These are phyloP conservation scores for Marcusenius ussheri DNA, from an alignment of 2,113 vertebrate species.

Conservation along the genomic window DNA sequence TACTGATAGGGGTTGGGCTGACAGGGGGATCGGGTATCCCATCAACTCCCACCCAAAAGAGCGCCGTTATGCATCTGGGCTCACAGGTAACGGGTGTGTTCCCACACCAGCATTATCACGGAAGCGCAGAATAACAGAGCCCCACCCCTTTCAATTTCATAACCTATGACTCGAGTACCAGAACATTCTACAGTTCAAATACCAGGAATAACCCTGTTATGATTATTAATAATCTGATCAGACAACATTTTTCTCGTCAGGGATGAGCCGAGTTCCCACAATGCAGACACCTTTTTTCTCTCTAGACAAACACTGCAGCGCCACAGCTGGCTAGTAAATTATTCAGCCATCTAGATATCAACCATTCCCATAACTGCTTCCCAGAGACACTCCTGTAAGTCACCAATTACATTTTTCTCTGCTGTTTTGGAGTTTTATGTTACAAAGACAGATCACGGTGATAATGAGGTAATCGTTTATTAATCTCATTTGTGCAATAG, in stretches of 20 bases:
- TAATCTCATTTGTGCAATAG: neutral
- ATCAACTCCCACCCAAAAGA: neutral
- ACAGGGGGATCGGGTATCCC: neutral
- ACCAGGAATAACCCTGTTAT: neutral
- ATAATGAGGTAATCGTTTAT: slow-evolving; percentile 45
- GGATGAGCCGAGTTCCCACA: slow-evolving; percentile 15
- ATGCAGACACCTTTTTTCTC: slow-evolving; percentile 22
- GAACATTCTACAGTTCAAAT: neutral
- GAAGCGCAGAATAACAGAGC: neutral
- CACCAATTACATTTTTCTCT: neutral
- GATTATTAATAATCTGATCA: neutral
- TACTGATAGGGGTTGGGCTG: neutral
- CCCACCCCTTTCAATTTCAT: neutral
- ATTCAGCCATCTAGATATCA: slow-evolving; percentile 29
- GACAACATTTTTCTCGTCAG: neutral
- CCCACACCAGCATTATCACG: neutral
- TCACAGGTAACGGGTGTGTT: neutral
- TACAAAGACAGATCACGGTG: slow-evolving; percentile 45
- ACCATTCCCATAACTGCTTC: neutral
- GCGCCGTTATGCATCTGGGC: neutral
- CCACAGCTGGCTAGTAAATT: slow-evolving; percentile 28
- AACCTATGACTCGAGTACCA: neutral
- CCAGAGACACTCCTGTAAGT: neutral
- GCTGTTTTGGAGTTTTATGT: neutral
- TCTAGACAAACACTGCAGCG: slow-evolving; percentile 10